Evolutionary conservation across 2,888 invertebrate species (phyloP).

Genomic region (Acleris sparsana): DNA sequence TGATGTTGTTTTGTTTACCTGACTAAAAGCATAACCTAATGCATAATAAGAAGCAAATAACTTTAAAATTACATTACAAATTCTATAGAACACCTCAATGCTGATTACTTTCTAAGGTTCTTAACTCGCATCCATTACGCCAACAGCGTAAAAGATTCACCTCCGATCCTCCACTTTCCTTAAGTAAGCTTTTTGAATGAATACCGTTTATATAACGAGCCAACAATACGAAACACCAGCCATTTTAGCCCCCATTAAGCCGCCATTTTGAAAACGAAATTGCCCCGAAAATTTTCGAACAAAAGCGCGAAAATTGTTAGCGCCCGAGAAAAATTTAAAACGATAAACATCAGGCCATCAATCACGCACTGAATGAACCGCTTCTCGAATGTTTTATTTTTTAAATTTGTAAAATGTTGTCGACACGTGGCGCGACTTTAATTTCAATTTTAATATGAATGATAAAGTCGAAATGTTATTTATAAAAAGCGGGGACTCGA

Average conservation of each 20-base stretch:
- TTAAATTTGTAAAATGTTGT: conserved; percentile 19
- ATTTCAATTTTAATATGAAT: conserved; percentile 3
- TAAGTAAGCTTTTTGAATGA: conserved; percentile 24
- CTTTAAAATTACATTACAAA: neutral
- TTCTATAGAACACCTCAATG: conserved; percentile 10
- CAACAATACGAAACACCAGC: conserved; percentile 30
- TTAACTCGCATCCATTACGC: conserved; percentile 11
- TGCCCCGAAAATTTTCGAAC: conserved; percentile 42
- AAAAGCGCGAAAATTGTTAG: conserved; percentile 39
- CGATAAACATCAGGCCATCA: conserved; percentile 43
- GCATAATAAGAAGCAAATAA: neutral
- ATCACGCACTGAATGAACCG: conserved; percentile 42
- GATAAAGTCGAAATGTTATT: neutral
- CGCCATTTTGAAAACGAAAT: conserved; percentile 36
- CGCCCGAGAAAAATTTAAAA: conserved; percentile 41
- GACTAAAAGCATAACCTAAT: neutral
- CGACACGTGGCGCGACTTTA: conserved; percentile 5
- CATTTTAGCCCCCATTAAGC: conserved; percentile 22
- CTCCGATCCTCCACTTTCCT: conserved; percentile 5
- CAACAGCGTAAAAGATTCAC: conserved; percentile 6
- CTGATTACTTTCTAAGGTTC: conserved; percentile 29
- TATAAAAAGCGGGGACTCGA: neutral
- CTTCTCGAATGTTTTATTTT: conserved; percentile 36
- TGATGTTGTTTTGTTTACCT: too few relatives aligned
- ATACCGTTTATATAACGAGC: conserved; percentile 7